These are phyloP conservation scores for Darwinula stevensoni DNA, from an alignment of 2,888 invertebrate species.

Conservation along the genomic window DNA sequence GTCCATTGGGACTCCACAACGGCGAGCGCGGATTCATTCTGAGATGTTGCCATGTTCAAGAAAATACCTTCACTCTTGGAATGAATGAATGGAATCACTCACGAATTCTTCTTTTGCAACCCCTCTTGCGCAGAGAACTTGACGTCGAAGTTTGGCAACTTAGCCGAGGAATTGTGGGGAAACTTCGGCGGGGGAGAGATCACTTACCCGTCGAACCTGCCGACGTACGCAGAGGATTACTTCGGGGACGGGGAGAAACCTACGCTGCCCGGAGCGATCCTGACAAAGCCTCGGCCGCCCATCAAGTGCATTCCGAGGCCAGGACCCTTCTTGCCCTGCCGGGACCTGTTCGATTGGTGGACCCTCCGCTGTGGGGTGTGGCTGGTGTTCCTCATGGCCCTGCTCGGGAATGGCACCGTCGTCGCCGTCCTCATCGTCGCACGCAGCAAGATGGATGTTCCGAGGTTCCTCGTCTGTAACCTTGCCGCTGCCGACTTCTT, in stretches of 20 bases:
- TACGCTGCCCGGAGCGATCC: conserved; percentile 9
- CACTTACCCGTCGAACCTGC: conserved; percentile 36
- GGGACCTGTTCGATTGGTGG: conserved; percentile 94
- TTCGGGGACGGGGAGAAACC: conserved; percentile 17
- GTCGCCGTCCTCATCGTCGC: conserved; percentile 74
- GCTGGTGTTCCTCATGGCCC: conserved; percentile 79
- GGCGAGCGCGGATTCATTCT: too few species aligned
- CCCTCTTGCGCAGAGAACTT: conserved; percentile 31
- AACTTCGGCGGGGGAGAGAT: conserved; percentile 33
- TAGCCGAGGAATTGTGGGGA: conserved; percentile 36
- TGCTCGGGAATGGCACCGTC: conserved; percentile 84
- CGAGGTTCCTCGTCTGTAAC: conserved; percentile 83
- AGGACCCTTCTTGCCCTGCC: conserved; percentile 78
- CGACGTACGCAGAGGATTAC: conserved; percentile 38
- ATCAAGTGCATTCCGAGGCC: conserved; percentile 56
- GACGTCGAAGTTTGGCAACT: conserved; percentile 34
- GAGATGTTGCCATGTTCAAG: too few species aligned
- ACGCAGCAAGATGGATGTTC: conserved; percentile 79
- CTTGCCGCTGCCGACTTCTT: conserved; percentile 87
- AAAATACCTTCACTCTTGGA: too few species aligned
- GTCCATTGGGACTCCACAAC: too few species aligned
- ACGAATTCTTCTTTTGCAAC: too few species aligned
- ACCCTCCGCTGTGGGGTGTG: conserved; percentile 83
- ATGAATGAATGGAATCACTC: too few species aligned
- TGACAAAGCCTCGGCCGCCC: conserved; percentile 11